phyloP scores from a whole-genome alignment of 1,140 invertebrate genomes.

The Lordiphosa mommai region DNA sequence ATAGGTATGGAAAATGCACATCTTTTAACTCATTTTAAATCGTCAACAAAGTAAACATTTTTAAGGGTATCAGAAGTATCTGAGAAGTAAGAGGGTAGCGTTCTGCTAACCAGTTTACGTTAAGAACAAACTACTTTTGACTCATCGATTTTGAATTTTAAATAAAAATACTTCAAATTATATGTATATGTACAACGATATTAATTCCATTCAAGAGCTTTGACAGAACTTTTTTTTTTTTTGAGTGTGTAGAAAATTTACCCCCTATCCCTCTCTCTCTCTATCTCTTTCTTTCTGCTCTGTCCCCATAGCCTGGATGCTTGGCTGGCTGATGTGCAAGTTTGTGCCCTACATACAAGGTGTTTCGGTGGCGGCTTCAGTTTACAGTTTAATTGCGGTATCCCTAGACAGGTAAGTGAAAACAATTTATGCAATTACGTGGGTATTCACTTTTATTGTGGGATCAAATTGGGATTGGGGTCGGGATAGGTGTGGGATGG shows the following conservation, averaged over 20 bases:
- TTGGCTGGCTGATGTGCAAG: slow-evolving; percentile 96
- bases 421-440: slow-evolving; percentile 33
- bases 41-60: too few relatives aligned
- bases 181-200: too few relatives aligned
- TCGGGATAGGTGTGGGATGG: not conserved
- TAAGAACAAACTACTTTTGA: too few relatives aligned
- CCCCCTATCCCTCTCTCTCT: slow-evolving; percentile 8
- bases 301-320: slow-evolving; percentile 88
- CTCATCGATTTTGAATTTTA: too few relatives aligned
- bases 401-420: slow-evolving; percentile 92
- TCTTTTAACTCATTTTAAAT: too few relatives aligned
- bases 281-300: slow-evolving; percentile 15
- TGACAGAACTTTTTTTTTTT: too few relatives aligned
- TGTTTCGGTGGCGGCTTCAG: slow-evolving; percentile 95
- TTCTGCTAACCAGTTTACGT: too few relatives aligned
- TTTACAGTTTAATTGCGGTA: slow-evolving; percentile 95
- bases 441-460: slow-evolving; percentile 70
- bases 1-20: too few relatives aligned
- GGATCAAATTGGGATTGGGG: slow-evolving; percentile 24
- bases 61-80: too few relatives aligned
- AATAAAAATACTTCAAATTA: too few relatives aligned
- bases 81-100: too few relatives aligned
- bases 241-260: slow-evolving; percentile 31
- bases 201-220: too few relatives aligned
- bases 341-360: slow-evolving; percentile 96